Base-by-base conservation (phyloP, 2,113 vertebrate genomes). In the Heterotilapia buettikoferi region DNA sequence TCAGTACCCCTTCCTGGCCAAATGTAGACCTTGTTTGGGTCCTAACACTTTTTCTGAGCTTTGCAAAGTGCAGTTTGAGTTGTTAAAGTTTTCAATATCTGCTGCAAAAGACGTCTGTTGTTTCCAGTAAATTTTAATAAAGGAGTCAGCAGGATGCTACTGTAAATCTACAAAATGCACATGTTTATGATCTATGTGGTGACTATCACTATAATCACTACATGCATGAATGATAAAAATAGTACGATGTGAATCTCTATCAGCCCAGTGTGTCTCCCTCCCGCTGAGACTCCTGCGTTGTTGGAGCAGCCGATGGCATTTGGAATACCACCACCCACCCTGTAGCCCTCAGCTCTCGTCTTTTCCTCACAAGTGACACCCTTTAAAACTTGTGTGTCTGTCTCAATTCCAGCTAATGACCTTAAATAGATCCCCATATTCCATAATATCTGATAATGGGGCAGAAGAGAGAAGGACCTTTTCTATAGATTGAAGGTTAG, bases 381-480 rank as follows among this genome's bases (percentile, higher is more conserved):
- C 92, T 94, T 92, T 91, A 88, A 78, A 80, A 84, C 53, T 47
- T 43, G 86, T 88, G n/a, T 59, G 88, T 93, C 52, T 47, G 43
- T 87, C 43, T 16, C 78, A 82, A 86, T 92, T 5, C 85, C 24
- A 86, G n/a, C 31, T 66, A 71, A 93, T 92, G 80, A 90, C 79
- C 73, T 88, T 56, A 84, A 83, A 86, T 84, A 40, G 24, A 86
- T 86, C 79, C n/a, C 56, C 83, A 52, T 80, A 68, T 92, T 61
- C 86, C 53, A 85, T 83, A 76, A 80, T 36, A 76, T 61, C 26
- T 86, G 71, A 85, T 73, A 57, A 80, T 45, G 81, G 79, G 12
- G 84, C 66, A 50, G 31, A 66, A 57, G 57, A 21, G 61, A 90
- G 59, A 40, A 36, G 83, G 26, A 79, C 57, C 66, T 88, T 81